phyloP scores from a whole-genome alignment of 2,113 vertebrate genomes.

The Mormoops blainvillei region DNA sequence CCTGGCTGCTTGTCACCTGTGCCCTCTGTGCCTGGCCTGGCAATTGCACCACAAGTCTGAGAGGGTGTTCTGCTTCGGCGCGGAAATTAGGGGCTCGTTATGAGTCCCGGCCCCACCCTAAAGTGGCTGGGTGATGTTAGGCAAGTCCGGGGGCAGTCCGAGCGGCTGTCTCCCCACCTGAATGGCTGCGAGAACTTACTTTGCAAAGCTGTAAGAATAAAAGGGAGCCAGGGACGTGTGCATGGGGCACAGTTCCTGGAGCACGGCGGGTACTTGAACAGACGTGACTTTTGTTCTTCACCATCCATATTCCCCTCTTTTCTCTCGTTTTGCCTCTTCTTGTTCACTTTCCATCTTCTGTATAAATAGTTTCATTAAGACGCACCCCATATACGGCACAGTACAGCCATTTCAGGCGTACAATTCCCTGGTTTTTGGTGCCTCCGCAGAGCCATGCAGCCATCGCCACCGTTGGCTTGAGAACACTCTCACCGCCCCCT shows the following conservation, averaged over 20 bases:
- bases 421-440: neutral
- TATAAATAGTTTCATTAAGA: neutral
- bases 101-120: neutral
- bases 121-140: no score
- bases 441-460: fast-evolving
- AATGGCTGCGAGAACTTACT: fast-evolving
- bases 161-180: neutral
- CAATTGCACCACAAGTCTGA: fast-evolving
- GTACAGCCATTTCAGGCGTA: no score
- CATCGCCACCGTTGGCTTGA: neutral
- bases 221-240: neutral
- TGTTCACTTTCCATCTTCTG: neutral
- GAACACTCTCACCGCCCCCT: neutral
- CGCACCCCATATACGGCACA: fast-evolving
- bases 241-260: neutral
- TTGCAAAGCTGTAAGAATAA: neutral
- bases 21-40: neutral
- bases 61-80: neutral
- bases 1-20: neutral
- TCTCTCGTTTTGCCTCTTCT: neutral
- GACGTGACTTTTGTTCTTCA: fast-evolving
- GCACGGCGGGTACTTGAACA: neutral
- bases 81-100: neutral
- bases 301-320: neutral
- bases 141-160: neutral